A percentile compares a stretch with the other conserved stretches of the same genome.
These are phyloP conservation scores for Drosophila demipolita DNA, from an alignment of 2,888 invertebrate species.

Conservation along the genomic window DNA sequence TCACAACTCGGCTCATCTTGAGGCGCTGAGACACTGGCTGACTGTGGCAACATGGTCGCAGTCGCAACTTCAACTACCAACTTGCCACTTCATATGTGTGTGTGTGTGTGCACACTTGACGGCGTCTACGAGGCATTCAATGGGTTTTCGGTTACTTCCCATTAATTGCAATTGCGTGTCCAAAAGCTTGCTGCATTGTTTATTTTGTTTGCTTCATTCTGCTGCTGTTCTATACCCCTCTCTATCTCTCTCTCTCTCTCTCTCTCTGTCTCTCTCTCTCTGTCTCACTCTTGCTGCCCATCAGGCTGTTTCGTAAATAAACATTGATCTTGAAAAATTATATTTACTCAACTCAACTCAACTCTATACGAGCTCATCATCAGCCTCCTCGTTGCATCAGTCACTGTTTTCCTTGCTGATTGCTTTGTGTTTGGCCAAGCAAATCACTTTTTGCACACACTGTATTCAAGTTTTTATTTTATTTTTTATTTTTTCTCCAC, in stretches of 20 bases:
- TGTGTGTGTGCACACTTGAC: constrained; percentile 59
- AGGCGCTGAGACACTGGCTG: constrained; percentile 16
- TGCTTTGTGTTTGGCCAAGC: constrained; percentile 66
- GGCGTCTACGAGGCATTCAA: constrained; percentile 64
- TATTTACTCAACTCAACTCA: constrained; percentile 67
- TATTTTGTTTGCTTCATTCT: constrained; percentile 34
- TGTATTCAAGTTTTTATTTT: not conserved
- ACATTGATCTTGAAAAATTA: constrained; percentile 82
- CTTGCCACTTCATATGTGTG: constrained; percentile 50
- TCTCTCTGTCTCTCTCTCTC: not conserved
- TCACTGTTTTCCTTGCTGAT: constrained; percentile 76
- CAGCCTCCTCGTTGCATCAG: constrained; percentile 68
- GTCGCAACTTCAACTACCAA: constrained; percentile 33
- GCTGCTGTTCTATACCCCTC: constrained; percentile 3
- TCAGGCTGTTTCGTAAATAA: constrained; percentile 78
- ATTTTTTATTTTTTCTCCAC: not conserved
- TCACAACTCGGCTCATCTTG: constrained; percentile 38
- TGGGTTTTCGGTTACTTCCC: constrained; percentile 77
- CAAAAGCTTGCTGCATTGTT: constrained; percentile 73
- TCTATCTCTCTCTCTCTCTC: not conserved
- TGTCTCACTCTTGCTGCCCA: constrained; percentile 59
- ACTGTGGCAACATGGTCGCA: constrained; percentile 16
- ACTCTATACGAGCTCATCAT: constrained; percentile 68
- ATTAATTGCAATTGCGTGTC: constrained; percentile 84
- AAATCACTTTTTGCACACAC: constrained; percentile 41